Evolutionary conservation across 2,797 vertebrate species (phyloP), one percentile per base, ranked within the genome.

Genomic region (Gallinago nigripennis): DNA sequence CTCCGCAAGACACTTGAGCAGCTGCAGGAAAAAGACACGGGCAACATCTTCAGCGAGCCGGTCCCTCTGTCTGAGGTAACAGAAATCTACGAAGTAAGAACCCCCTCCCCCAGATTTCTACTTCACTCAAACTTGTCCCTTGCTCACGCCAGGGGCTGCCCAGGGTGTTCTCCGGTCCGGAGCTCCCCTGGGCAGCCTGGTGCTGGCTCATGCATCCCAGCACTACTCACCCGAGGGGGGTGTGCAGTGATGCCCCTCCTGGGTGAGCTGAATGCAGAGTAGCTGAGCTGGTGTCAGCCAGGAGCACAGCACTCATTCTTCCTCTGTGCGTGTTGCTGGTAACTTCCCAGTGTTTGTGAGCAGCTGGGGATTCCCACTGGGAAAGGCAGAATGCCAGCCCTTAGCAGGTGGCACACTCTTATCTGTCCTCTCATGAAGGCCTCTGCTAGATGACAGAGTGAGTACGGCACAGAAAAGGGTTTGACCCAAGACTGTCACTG

Each of bases 41-140:
- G 98, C 98, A 99, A 99, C 97, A 99, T 99, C 97, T 99, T 99
- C 97, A 99, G 99, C 70, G 99, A 99, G 97, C 99, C 99, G 68
- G 99, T 99, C 83, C 99, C 99, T 87, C 98, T 99, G 97, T 99
- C 98, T 96, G 99, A 99, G 99, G 99, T 99, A 98, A 98, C 98
- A 98, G 98, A 98, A 98, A 97, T 98, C 98, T 98, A 98, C 98
- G 97, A 98, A 98, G 98, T 98, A 98, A 98, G 98, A 98, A 98
- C 88, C 98, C 97, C 97, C 97, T 98, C 97, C 97, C 96, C 97
- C 94, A 93, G 91, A 96, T 96, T 96, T 97, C 83, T 97, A 27
- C 93, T 97, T 97, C 94, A 68, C 95, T 93, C 86, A 58, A 66
- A 75, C 72, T 85, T 90, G 95, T 97, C 85, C 96, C 96, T 96